Evolutionary conservation across 1,140 invertebrate species (phyloP).

Genomic region (Brachionus sp.): DNA sequence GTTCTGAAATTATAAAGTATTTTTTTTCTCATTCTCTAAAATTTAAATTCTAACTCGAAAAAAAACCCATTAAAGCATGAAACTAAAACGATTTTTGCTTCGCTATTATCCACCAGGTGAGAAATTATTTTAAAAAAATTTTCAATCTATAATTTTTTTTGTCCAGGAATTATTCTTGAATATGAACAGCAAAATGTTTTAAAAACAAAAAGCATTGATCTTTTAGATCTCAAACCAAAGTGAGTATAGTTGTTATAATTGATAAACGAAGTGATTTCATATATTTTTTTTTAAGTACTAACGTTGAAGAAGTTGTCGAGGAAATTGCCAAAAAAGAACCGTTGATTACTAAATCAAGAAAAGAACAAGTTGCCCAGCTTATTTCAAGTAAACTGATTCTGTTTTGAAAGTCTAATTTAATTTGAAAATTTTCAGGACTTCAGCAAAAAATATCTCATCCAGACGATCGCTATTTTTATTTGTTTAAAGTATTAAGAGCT

Average conservation of each 20-base stretch:
- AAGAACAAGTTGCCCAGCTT: constrained; percentile 54
- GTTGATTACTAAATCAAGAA: constrained; percentile 56
- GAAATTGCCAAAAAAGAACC: constrained; percentile 58
- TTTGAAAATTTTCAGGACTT: constrained; percentile 50
- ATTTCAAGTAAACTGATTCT: background rate
- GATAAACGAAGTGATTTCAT: background rate
- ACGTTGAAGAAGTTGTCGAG: constrained; percentile 58
- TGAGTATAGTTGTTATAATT: constrained; percentile 52
- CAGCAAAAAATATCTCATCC: constrained; percentile 56
- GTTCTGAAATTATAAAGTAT: background rate
- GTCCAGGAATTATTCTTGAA: constrained; percentile 60
- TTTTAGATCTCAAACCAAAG: constrained; percentile 58
- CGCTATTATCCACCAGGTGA: constrained; percentile 59
- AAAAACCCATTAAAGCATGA: constrained; percentile 49
- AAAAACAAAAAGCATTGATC: constrained; percentile 59
- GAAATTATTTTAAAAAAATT: background rate
- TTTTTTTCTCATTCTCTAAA: background rate
- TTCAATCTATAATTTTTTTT: constrained; percentile 20
- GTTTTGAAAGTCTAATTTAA: background rate
- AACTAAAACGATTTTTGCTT: constrained; percentile 57
- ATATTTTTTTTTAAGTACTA: constrained; percentile 50
- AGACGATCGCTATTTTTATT: constrained; percentile 57
- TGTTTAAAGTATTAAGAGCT: constrained; percentile 65
- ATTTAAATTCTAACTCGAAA: background rate
- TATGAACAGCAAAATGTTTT: constrained; percentile 59